These are phyloP conservation scores for Cephus spinipes DNA, from an alignment of 2,888 invertebrate species.

Conservation along the genomic window DNA sequence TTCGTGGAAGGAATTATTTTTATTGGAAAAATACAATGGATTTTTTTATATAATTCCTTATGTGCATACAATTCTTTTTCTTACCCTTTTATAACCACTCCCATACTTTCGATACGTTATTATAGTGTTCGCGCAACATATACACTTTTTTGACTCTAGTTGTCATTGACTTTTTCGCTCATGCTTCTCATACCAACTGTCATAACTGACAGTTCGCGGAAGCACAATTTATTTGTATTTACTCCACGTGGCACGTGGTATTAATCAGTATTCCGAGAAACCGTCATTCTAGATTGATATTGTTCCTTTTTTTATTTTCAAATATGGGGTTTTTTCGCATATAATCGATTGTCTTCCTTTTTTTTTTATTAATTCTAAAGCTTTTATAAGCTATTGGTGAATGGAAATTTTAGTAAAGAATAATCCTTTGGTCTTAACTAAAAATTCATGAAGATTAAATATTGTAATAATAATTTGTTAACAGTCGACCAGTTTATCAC, in stretches of 20 bases:
- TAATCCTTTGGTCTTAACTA: neutral
- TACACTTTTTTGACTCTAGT: neutral
- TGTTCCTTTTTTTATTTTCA: neutral
- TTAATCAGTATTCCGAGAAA: neutral
- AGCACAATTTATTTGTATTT: neutral
- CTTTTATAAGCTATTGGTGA: neutral
- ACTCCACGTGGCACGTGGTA: neutral
- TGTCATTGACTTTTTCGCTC: neutral
- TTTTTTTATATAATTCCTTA: neutral
- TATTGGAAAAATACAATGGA: neutral
- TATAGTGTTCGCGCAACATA: neutral
- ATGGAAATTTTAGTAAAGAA: neutral
- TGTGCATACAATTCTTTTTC: neutral
- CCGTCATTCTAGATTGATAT: neutral
- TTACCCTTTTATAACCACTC: neutral
- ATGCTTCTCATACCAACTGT: neutral
- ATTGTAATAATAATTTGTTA: neutral
- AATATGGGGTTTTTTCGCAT: neutral
- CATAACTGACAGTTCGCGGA: neutral
- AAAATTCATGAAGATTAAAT: neutral
- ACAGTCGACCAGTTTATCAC: neutral
- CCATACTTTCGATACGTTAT: neutral
- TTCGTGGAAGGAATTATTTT: too few relatives aligned
- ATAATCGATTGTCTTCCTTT: neutral
- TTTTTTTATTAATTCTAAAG: too few relatives aligned